Evolutionary conservation across 2,888 invertebrate species (phyloP).

Genomic region (Lithophane socia): DNA sequence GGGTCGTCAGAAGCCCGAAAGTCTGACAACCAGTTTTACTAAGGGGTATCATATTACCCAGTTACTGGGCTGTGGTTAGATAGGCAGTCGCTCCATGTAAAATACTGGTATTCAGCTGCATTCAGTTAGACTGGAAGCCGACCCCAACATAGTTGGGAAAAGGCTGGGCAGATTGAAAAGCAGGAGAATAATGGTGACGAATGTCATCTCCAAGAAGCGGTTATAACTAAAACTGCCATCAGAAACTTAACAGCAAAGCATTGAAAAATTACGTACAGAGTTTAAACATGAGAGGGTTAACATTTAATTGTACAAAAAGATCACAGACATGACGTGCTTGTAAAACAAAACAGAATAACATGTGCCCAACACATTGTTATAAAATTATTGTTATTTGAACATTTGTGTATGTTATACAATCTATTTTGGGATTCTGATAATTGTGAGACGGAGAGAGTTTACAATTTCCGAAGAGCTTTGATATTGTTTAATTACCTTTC

Average conservation of each 20-base stretch:
- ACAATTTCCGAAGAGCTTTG: conserved; percentile 4
- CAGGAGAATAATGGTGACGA: background rate
- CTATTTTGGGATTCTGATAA: conserved; percentile 52
- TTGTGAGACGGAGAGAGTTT: conserved; percentile 43
- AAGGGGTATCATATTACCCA: too few species aligned
- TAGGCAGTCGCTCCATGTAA: too few species aligned
- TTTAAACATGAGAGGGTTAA: conserved; percentile 2
- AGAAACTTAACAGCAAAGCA: background rate
- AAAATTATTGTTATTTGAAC: conserved; percentile 55
- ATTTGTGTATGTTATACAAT: conserved; percentile 42
- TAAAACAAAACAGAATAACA: conserved; percentile 51
- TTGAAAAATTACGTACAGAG: background rate
- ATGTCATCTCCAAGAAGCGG: background rate
- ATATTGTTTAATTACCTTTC: conserved; percentile 26
- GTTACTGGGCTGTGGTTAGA: too few species aligned
- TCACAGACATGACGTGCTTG: conserved; percentile 34
- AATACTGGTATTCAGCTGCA: too few species aligned
- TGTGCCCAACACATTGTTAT: conserved; percentile 57
- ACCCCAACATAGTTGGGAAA: too few species aligned
- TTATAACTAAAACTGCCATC: background rate
- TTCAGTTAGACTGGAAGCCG: too few species aligned
- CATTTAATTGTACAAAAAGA: conserved; percentile 47
- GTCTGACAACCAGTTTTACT: too few species aligned
- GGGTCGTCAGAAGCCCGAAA: too few species aligned
- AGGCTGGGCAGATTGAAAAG: too few species aligned